A percentile compares a stretch with the other conserved stretches of the same genome.
Conservation (phyloP, 2,113 vertebrate genomes). For the Sinosuthora webbiana region DNA sequence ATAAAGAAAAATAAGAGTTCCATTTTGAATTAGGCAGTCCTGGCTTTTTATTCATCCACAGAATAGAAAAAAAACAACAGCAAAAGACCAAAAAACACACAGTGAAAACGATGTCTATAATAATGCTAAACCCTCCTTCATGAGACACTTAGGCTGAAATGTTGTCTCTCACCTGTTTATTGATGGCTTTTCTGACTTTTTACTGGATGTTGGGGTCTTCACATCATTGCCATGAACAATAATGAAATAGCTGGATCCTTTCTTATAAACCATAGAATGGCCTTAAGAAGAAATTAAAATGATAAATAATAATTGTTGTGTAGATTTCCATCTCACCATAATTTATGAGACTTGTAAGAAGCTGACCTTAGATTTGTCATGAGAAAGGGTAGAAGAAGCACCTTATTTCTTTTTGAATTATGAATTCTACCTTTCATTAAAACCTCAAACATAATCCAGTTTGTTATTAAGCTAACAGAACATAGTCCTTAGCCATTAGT, state of each 20-base stretch:
- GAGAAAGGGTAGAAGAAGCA: neutral
- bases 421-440: neutral
- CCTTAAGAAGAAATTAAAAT: neutral
- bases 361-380: neutral
- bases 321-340: neutral
- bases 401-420: neutral
- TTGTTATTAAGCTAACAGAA: neutral
- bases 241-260: neutral
- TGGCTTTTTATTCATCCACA: neutral
- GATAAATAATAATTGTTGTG: neutral
- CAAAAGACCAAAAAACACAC: neutral
- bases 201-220: neutral
- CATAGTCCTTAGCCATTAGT: neutral
- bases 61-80: neutral
- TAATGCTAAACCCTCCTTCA: neutral
- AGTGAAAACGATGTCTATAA: neutral
- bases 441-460: neutral
- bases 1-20: neutral
- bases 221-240: neutral
- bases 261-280: neutral
- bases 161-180: neutral
- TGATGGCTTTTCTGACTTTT: neutral
- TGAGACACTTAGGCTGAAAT: neutral
- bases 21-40: neutral
- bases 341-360: neutral